Conservation (phyloP, 2,113 vertebrate species). For the Cryptotis parvus region DNA sequence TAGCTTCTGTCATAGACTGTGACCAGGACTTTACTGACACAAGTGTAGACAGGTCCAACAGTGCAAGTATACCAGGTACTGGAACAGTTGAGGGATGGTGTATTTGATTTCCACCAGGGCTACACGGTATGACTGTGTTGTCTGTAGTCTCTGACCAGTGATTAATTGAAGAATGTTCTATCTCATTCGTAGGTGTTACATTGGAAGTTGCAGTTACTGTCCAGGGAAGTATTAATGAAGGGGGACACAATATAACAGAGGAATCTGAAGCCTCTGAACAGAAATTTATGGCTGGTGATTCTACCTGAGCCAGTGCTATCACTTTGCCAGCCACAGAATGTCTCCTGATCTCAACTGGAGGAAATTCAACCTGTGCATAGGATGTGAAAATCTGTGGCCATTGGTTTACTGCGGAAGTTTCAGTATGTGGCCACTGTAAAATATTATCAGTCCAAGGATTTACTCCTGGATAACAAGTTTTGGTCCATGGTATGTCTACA, state of each 20-base stretch:
- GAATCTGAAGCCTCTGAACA: too few relatives aligned
- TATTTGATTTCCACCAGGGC: background rate
- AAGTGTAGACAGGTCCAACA: background rate
- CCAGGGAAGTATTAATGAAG: too few relatives aligned
- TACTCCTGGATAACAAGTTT: background rate
- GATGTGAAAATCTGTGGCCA: background rate
- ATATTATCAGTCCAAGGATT: background rate
- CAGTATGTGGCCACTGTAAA: background rate
- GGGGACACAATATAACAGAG: too few relatives aligned
- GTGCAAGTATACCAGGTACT: background rate
- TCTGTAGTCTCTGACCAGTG: too few relatives aligned
- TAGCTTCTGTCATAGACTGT: background rate
- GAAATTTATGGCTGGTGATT: background rate
- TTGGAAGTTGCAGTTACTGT: background rate
- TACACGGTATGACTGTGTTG: background rate
- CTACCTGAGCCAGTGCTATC: background rate
- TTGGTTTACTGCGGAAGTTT: background rate
- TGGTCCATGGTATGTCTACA: background rate
- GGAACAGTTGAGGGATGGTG: background rate
- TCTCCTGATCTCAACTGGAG: too few relatives aligned
- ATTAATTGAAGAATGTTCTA: background rate
- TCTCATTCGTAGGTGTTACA: background rate
- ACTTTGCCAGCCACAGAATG: fast-evolving
- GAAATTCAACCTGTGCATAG: background rate
- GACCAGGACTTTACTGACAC: background rate